Evolutionary conservation across 2,888 invertebrate genomes (phyloP), one percentile per base, ranked within the genome.

Genomic region (Euplagia quadripunctaria): DNA sequence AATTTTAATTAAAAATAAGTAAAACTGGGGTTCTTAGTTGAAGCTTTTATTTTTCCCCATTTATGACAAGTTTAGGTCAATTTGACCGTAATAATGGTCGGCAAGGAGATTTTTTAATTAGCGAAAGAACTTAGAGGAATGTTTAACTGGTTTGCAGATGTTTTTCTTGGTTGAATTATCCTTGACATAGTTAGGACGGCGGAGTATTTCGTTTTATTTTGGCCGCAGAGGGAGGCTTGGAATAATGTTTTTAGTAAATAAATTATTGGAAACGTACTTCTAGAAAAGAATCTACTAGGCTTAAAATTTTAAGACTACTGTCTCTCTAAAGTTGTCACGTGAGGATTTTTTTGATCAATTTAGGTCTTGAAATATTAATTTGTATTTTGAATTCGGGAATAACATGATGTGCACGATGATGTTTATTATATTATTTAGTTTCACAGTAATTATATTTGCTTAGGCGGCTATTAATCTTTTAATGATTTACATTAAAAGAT

Each of bases 1-100:
- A 79, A 82, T 85, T 87, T 87, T 86, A 87, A 87, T 87, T 86
- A 87, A 86, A 85, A 84, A 80, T 79, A 84, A 84, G 82, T 83
- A 82, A 81, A 79, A 77, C 78, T 75, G 67, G 72, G 74, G 49
- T 64, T 71, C 77, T 73, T 79, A 82, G 82, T 73, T 68, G 70
- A 74, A 84, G 82, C 68, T 81, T 86, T 81, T 83, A 80, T 84
- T 83, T 76, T 70, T 61, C 16, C 16, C 77, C 81, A 85, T 83
- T 86, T 79, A 85, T 79, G 81, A 79, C 80, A 79, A 75, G 77
- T 74, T 81, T 82, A 72, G 80, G 85, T 85, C 83, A 81, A 84
- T 86, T 86, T 83, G 76, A 75, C 82, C 74, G 80, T 75, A 77
- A 70, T 79, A 77, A 82, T 77, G 75, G 69, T 69, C 72, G 76